Conservation (phyloP, 2,888 invertebrate genomes). For the Melanostoma mellinum region DNA sequence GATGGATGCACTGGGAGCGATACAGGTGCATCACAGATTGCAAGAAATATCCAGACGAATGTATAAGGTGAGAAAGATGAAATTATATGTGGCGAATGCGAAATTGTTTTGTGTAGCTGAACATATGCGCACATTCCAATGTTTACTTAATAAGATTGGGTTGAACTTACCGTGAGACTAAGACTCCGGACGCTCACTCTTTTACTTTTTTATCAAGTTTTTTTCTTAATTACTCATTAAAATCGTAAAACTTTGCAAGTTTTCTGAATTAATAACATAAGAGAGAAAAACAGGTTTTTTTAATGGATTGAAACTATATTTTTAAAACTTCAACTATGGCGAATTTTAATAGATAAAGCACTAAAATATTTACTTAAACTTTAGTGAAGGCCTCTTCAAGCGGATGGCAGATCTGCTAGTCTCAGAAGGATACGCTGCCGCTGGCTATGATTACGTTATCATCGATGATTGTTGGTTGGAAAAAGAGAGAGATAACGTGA, state of each 20-base stretch:
- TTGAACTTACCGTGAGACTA: no score
- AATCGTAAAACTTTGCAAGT: no score
- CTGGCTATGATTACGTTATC: slow-evolving; percentile 88
- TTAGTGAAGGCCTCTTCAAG: slow-evolving; percentile 85
- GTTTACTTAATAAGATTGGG: no score
- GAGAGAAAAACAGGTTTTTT: no score
- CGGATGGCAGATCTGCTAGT: slow-evolving; percentile 85
- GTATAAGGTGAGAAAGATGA: slow-evolving; percentile 83
- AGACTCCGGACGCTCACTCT: no score
- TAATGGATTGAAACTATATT: no score
- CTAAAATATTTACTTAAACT: neutral
- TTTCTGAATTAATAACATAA: no score
- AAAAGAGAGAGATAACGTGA: slow-evolving; percentile 83
- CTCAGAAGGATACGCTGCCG: slow-evolving; percentile 86
- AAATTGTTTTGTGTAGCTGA: neutral
- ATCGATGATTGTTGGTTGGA: slow-evolving; percentile 91
- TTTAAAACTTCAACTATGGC: no score
- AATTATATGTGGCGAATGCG: no score
- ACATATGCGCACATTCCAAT: neutral
- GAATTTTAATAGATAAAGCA: no score
- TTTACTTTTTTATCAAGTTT: no score
- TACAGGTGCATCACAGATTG: slow-evolving; percentile 86
- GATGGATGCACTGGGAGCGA: slow-evolving; percentile 87
- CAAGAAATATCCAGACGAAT: slow-evolving; percentile 84
- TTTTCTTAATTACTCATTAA: no score